Evolutionary conservation across 2,888 invertebrate genomes (phyloP).

Genomic region (Agrochola litura): DNA sequence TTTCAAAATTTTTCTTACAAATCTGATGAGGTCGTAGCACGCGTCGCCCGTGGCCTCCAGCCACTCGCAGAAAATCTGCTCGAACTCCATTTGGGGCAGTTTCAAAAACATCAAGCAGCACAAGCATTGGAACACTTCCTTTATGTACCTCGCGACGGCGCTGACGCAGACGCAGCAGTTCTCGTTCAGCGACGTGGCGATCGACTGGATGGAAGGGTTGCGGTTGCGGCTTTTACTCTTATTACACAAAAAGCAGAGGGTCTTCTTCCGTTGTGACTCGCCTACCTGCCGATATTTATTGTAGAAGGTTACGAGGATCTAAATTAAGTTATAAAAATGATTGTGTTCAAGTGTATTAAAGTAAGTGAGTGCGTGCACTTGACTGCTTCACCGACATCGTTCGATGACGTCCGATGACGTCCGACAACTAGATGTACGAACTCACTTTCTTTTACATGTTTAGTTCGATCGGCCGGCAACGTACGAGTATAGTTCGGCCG

Average conservation of each 20-base stretch:
- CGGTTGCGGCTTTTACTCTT: background rate
- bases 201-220: background rate
- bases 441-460: background rate
- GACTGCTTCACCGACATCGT: background rate
- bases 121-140: background rate
- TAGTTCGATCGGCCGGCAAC: background rate
- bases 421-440: background rate
- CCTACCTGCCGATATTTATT: background rate
- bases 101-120: background rate
- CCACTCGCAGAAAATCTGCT: slow-evolving; percentile 17
- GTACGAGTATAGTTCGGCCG: background rate
- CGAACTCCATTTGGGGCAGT: background rate
- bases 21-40: background rate
- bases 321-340: background rate
- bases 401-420: background rate
- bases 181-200: slow-evolving; percentile 1
- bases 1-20: background rate
- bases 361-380: background rate
- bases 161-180: slow-evolving; percentile 14
- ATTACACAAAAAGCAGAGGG: background rate
- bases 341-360: background rate
- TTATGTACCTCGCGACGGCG: background rate
- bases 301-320: background rate
- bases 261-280: background rate
- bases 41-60: background rate